phyloP scores from a whole-genome alignment of 1,140 invertebrate genomes.

The Thaumatotibia leucotreta region DNA sequence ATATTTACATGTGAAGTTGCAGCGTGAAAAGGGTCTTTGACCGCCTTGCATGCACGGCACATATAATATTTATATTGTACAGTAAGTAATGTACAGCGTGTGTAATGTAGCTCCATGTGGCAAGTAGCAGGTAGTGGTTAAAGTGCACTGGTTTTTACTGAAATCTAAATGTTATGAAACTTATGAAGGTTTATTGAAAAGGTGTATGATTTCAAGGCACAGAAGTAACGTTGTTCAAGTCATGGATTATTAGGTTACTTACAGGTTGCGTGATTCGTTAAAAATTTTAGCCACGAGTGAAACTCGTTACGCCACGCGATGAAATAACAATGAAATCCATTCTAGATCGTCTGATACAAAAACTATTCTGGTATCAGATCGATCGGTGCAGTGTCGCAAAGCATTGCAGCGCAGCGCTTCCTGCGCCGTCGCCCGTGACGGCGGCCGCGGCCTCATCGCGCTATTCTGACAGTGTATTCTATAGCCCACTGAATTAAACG shows the following conservation, averaged over 20 bases:
- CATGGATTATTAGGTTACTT: neutral
- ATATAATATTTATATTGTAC: neutral
- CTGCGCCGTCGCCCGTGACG: conserved; percentile 5
- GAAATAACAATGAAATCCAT: neutral
- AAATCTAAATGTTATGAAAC: neutral
- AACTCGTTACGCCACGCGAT: neutral
- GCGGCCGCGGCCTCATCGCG: neutral
- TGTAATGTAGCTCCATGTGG: neutral
- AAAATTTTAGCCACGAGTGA: neutral
- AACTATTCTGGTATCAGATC: neutral
- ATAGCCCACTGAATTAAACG: neutral
- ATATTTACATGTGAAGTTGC: neutral
- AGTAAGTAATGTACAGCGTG: neutral
- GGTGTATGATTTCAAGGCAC: too few species aligned
- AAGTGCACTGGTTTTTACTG: neutral
- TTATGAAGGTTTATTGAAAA: too few species aligned
- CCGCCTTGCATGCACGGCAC: neutral
- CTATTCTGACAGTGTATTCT: neutral
- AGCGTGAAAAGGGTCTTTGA: neutral
- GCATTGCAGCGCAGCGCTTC: neutral
- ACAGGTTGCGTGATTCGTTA: neutral
- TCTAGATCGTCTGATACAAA: conserved; percentile 4
- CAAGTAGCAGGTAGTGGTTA: neutral
- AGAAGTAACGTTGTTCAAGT: neutral
- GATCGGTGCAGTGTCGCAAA: conserved; percentile 5